These are phyloP conservation scores for Oreotrochilus melanogaster DNA, from an alignment of 2,113 vertebrate genomes.

Conservation along the genomic window DNA sequence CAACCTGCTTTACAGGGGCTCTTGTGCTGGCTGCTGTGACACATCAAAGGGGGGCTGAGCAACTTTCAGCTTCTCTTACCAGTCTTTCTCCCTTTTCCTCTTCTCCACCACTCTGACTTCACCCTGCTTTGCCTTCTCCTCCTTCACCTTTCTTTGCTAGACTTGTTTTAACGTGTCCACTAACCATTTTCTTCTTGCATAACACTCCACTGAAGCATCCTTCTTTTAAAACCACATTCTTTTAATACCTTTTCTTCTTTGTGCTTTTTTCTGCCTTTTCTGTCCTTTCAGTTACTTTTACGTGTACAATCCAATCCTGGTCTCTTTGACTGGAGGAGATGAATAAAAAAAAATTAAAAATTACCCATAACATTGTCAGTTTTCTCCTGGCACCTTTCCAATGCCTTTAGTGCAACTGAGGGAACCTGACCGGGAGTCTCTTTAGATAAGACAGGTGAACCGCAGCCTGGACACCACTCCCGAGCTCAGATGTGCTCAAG, in stretches of 20 bases:
- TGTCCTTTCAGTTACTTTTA: neutral
- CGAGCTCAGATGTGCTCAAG: neutral
- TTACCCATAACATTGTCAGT: neutral
- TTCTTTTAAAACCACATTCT: neutral
- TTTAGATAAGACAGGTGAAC: neutral
- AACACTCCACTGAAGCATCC: neutral
- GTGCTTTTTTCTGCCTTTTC: neutral
- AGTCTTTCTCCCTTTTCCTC: neutral
- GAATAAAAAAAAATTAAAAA: too few species aligned
- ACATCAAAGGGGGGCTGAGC: neutral
- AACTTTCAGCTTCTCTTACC: neutral
- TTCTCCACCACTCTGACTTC: neutral
- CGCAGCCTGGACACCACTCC: rapidly evolving
- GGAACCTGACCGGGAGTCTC: neutral
- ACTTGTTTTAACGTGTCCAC: neutral
- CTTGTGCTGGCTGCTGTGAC: neutral
- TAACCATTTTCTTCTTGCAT: neutral
- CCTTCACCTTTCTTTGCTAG: neutral
- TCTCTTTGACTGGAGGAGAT: neutral
- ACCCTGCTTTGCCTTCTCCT: neutral
- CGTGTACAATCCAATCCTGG: neutral
- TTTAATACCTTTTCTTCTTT: neutral
- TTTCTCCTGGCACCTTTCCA: neutral
- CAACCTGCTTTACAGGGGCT: rapidly evolving
- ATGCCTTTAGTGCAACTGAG: neutral